phyloP scores from a whole-genome alignment of 1,140 invertebrate species.

The Drosophila truncata region DNA sequence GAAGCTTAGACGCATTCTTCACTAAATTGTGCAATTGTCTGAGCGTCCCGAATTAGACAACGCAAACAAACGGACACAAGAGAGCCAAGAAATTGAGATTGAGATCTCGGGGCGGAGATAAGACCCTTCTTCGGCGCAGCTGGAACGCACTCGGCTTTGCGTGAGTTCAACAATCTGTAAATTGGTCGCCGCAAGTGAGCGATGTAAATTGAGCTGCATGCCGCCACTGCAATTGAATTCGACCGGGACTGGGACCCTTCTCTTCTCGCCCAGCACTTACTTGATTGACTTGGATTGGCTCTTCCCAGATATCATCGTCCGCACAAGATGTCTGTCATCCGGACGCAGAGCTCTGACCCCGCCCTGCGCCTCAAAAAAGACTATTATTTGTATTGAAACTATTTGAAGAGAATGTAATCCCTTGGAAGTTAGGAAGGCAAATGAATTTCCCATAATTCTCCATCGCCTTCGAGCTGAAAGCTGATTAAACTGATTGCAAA shows the following conservation, averaged over 20 bases:
- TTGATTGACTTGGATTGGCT: constrained; percentile 43
- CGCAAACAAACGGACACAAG: constrained; percentile 25
- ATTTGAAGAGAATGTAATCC: not conserved
- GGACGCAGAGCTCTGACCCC: not conserved
- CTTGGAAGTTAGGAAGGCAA: not conserved
- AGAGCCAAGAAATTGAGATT: constrained; percentile 10
- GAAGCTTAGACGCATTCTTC: constrained; percentile 82
- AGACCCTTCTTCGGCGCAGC: constrained; percentile 43
- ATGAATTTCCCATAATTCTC: constrained; percentile 33
- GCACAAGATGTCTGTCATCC: constrained; percentile 25
- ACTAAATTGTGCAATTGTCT: constrained; percentile 81
- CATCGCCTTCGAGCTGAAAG: constrained; percentile 6
- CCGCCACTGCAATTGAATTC: constrained; percentile 13
- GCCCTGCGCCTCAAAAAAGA: not conserved
- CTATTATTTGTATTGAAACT: not conserved
- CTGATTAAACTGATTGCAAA: constrained; percentile 15
- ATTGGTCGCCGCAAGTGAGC: constrained; percentile 35
- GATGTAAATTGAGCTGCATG: constrained; percentile 39
- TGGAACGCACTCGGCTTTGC: constrained; percentile 23
- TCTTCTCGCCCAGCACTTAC: constrained; percentile 6
- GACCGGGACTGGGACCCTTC: not conserved
- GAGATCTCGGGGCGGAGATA: constrained; percentile 59
- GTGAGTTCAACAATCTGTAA: constrained; percentile 77
- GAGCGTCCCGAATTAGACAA: constrained; percentile 64
- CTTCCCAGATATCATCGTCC: constrained; percentile 28